Conservation (phyloP, 2,888 invertebrate species). For the Erebia palarica region DNA sequence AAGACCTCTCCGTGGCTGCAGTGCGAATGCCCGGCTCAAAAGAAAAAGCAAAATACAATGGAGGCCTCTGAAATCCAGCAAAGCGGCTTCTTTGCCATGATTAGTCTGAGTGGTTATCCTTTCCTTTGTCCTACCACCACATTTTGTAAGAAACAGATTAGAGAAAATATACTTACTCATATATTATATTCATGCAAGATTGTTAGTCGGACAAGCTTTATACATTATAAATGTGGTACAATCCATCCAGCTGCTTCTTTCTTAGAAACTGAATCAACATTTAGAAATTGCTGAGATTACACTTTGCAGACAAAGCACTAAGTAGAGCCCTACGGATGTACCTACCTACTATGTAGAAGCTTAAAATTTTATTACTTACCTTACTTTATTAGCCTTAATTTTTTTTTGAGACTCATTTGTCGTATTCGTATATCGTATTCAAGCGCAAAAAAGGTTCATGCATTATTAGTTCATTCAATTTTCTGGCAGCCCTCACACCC, state of each 20-base stretch:
- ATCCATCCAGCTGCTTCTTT: too few species aligned
- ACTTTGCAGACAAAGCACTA: too few species aligned
- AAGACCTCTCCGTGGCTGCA: conserved; percentile 10
- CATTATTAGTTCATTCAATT: conserved; percentile 24
- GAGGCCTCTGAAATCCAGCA: conserved; percentile 15
- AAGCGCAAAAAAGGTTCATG: background rate
- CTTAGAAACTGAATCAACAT: too few species aligned
- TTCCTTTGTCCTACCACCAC: background rate
- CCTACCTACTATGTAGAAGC: too few species aligned
- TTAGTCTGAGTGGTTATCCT: conserved; percentile 16
- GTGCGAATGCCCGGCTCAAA: conserved; percentile 8
- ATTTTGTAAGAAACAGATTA: background rate
- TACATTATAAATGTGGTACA: too few species aligned
- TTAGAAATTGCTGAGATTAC: too few species aligned
- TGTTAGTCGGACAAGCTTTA: too few species aligned
- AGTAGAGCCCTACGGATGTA: too few species aligned
- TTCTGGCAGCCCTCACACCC: conserved; percentile 53
- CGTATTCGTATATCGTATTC: background rate
- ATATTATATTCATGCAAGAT: too few species aligned
- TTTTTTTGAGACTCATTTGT: background rate
- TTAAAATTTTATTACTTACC: too few species aligned
- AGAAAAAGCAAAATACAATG: conserved; percentile 2
- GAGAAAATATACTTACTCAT: too few species aligned
- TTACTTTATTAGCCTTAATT: background rate
- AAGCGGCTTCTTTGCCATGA: conserved; percentile 1